Evolutionary conservation across 2,797 vertebrate species (phyloP), one percentile per base, ranked within the genome.

Genomic region (Tokudaia muenninki): DNA sequence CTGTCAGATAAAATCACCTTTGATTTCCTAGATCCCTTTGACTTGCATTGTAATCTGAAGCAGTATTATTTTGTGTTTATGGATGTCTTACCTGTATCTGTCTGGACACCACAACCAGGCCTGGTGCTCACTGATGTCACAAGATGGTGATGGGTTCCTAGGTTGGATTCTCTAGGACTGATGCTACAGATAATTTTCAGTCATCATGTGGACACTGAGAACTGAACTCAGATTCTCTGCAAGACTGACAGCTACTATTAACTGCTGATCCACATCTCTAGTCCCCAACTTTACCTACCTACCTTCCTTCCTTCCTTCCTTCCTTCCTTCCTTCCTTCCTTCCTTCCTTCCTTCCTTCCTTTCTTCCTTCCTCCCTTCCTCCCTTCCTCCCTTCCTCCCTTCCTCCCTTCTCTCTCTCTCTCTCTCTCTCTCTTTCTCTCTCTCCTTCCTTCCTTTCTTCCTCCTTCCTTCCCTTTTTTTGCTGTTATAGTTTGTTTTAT

Each of bases 321-420:
- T 4, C 6, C 1, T 2, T 5, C 4, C 11, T 29, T 29, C 4
- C 26, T 29, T 31, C 1, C 11, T 4, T 24, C 1, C 26, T 10
- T 59, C 6, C 21, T 13, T 5, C 11, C 0, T 65, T 29, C 50
- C 50, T 52, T 12, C 10, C 50, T 52, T 12, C 50, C 10, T 52
- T 1, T 7, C 47, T 47, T 47, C 47, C 47, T 47, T 7, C 47
- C 47, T 47, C 47, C 47, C 47, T 47, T 7, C 47, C 47, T 47
- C 47, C 47, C 47, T 47, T 47, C 47, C 11, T 12, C 7, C 7
- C 47, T 47, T 17, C 17, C 6, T 61, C n/a, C n/a, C n/a, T n/a
- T n/a, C n/a, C n/a, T n/a, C n/a, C n/a, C n/a, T n/a, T n/a, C n/a
- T n/a, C n/a, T n/a, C n/a, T n/a, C n/a, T n/a, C n/a, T n/a, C n/a